Base-by-base conservation (phyloP, 2,797 vertebrate genomes). In the Falco rusticolus region DNA sequence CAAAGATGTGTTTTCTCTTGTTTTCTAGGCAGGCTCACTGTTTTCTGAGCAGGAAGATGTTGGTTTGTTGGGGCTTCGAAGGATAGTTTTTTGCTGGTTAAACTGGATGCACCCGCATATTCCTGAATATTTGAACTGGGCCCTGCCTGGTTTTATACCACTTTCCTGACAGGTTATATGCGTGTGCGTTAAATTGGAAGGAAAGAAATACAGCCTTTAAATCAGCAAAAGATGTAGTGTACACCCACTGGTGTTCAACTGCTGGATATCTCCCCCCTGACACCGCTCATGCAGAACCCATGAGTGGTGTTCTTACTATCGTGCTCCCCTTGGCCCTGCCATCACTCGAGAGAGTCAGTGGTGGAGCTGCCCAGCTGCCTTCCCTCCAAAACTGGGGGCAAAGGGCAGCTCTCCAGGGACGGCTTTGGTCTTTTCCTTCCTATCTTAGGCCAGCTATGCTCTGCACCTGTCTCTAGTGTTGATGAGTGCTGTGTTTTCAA, bases 361-460 rank as follows among this genome's bases (percentile, higher is more conserved):
- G 25, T 25, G 51, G 43, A 80, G 57, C 54, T 83, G 33, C 18
- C 48, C 29, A 5, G 21, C 4, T 0, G 1, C 25, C 5, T 9
- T 43, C 28, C 43, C 24, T 51, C 41, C 47, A 68, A 86, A 74
- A 70, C 64, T 29, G 16, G 41, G 48, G 29, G 9, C 13, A 87
- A 82, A 28, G 15, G 5, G 28, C 26, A 72, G 28, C 6, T 79
- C 22, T 81, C 26, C 63, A 87, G 24, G 16, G 13, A 19, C 20
- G 84, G 17, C 22, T 41, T 81, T 41, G 14, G 4, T 65, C 60
- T 71, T 82, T 69, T 50, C 11, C 21, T 81, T 75, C 21, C 12
- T 5, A 6, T 59, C 43, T 75, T 31, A 31, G 0, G 1, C 18
- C 60, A 33, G 25, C 11, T 31, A 3, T 0, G 0, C 16, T 74